Percentiles rank a stretch among this genome's conserved stretches.
These are phyloP conservation scores for Sebastes hubbsi DNA, from an alignment of 2,797 vertebrate genomes.

Conservation along the genomic window DNA sequence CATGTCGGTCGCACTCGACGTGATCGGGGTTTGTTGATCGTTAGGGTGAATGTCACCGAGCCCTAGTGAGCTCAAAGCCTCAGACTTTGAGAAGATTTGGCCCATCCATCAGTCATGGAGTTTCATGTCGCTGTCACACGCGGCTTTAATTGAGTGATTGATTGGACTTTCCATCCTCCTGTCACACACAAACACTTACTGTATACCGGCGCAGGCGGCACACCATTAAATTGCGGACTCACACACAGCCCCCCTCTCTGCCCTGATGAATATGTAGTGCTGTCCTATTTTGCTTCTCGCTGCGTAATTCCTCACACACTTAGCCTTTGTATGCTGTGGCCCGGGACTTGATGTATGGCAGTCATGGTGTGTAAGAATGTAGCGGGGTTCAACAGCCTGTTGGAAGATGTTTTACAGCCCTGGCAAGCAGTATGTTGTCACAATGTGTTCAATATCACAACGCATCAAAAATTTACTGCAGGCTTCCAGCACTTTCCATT, in stretches of 20 bases:
- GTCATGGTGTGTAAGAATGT: constrained; percentile 61
- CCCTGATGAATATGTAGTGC: constrained; percentile 66
- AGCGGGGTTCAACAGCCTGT: constrained; percentile 71
- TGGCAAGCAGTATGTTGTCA: constrained; percentile 76
- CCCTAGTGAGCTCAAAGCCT: constrained; percentile 15
- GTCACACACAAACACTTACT: constrained; percentile 40
- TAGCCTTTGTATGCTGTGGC: constrained; percentile 55
- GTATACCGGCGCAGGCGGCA: not conserved
- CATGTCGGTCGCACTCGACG: not conserved
- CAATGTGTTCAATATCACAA: constrained; percentile 81
- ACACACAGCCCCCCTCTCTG: constrained; percentile 11
- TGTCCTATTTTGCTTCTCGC: constrained; percentile 62
- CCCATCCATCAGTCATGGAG: constrained; percentile 54
- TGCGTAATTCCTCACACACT: constrained; percentile 65
- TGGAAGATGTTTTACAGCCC: constrained; percentile 80
- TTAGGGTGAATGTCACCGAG: constrained; percentile 46
- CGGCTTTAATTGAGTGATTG: constrained; percentile 68
- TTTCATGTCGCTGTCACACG: constrained; percentile 50
- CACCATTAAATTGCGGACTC: constrained; percentile 27
- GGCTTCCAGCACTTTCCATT: constrained; percentile 77
- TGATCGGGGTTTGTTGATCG: constrained; percentile 35
- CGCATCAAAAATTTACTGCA: constrained; percentile 79
- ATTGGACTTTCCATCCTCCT: constrained; percentile 48
- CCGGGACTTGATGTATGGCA: constrained; percentile 69
- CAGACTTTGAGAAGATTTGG: constrained; percentile 32